Percentiles rank a stretch among this genome's conserved stretches.
phyloP scores from a whole-genome alignment of 2,113 vertebrate genomes.

The Noctilio leporinus region DNA sequence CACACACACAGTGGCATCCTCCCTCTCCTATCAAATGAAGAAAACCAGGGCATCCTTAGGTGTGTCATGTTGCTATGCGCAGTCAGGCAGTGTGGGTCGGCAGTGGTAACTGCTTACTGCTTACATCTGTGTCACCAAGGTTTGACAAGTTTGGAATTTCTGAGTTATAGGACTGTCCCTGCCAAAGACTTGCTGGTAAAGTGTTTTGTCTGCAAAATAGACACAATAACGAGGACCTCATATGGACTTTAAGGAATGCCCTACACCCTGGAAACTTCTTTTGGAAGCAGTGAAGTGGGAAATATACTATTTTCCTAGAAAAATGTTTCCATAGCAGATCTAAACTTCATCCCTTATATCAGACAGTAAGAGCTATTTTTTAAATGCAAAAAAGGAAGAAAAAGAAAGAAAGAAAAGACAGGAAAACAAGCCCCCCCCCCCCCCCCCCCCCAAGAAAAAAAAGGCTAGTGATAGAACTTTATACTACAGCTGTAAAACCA shows the following conservation, averaged over 20 bases:
- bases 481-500: neutral
- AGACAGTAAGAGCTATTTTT: neutral
- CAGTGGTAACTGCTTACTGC: neutral
- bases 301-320: neutral
- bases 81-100: neutral
- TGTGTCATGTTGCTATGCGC: neutral
- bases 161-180: slow-evolving; percentile 27
- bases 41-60: neutral
- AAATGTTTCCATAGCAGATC: neutral
- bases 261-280: slow-evolving; percentile 40
- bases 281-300: slow-evolving; percentile 27
- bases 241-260: slow-evolving; percentile 21
- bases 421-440: too few species aligned
- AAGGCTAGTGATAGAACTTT: neutral
- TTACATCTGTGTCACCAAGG: neutral
- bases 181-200: slow-evolving; percentile 52
- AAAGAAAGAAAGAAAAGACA: too few species aligned
- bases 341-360: neutral
- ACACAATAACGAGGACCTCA: slow-evolving; percentile 14
- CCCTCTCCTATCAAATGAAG: neutral
- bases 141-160: slow-evolving; percentile 15
- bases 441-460: too few species aligned
- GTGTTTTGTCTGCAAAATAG: slow-evolving; percentile 40
- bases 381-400: too few species aligned
- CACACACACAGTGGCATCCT: neutral